Percentiles rank a stretch among this genome's conserved stretches.
These are phyloP conservation scores for Bucorvus abyssinicus DNA, from an alignment of 2,797 vertebrate genomes.

Conservation along the genomic window DNA sequence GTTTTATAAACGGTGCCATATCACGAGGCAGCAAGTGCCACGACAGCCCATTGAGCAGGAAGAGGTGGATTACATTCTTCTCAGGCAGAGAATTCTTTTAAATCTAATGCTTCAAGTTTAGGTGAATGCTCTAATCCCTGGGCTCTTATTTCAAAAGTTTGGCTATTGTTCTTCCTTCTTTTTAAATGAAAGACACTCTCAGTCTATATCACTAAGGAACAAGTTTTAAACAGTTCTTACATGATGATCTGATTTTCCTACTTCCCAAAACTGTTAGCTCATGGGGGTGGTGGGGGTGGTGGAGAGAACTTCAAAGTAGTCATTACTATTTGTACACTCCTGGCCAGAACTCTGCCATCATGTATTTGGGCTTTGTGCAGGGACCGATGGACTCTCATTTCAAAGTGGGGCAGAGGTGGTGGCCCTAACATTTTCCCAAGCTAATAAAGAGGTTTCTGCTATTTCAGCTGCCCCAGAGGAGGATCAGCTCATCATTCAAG, in stretches of 20 bases:
- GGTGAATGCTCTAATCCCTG: background rate
- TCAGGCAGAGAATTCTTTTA: background rate
- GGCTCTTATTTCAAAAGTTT: background rate
- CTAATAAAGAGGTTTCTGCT: background rate
- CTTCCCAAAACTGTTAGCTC: background rate
- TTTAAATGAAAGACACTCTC: background rate
- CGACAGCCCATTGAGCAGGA: background rate
- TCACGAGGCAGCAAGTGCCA: background rate
- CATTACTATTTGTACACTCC: background rate
- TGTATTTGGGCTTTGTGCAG: background rate
- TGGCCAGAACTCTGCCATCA: background rate
- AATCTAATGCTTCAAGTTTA: background rate
- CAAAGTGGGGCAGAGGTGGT: background rate
- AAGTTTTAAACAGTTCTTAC: background rate
- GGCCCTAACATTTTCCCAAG: background rate
- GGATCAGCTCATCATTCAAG: background rate
- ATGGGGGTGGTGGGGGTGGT: no score
- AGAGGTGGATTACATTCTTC: background rate
- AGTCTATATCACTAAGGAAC: background rate
- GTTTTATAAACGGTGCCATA: background rate
- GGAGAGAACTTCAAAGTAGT: background rate
- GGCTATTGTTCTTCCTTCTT: background rate
- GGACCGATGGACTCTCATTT: background rate
- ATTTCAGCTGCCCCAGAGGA: background rate
- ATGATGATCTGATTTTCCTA: background rate